A percentile compares a stretch with the other conserved stretches of the same genome.
Conservation (phyloP, 1,140 invertebrate species). For the Harpegnathos saltator region DNA sequence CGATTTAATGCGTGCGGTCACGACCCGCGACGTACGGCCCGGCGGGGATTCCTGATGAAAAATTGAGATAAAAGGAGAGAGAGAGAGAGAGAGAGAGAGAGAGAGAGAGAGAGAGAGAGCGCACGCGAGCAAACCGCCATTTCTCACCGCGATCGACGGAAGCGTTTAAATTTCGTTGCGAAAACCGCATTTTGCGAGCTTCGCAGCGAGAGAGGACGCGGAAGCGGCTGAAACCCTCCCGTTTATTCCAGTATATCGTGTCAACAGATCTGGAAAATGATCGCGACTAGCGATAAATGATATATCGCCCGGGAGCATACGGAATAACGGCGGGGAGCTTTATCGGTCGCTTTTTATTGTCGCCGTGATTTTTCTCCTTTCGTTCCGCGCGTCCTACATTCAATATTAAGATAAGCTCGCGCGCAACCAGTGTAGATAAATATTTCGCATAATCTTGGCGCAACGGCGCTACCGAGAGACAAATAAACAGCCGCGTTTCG, state of each 20-base stretch:
- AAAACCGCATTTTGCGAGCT: constrained; percentile 26
- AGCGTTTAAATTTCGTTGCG: constrained; percentile 49
- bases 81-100: too few relatives aligned
- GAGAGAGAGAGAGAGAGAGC: too few relatives aligned
- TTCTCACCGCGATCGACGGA: constrained; percentile 25
- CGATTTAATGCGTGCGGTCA: constrained; percentile 66
- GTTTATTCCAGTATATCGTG: constrained; percentile 5
- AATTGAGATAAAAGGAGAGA: constrained; percentile 27
- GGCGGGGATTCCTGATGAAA: constrained; percentile 29
- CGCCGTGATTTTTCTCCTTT: neutral
- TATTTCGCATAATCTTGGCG: neutral
- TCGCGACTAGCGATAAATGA: neutral
- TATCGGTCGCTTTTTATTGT: constrained; percentile 23
- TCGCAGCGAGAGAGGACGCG: neutral
- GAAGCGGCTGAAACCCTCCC: neutral
- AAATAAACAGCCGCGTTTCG: neutral
- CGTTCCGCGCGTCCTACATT: neutral
- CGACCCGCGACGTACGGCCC: neutral
- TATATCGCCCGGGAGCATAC: neutral
- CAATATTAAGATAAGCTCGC: neutral
- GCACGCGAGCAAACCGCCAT: too few relatives aligned
- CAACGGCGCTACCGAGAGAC: too few relatives aligned
- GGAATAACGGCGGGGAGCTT: too few relatives aligned
- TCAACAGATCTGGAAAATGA: constrained; percentile 12
- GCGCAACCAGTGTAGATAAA: neutral